These are phyloP conservation scores for Pyrocephalus nanus DNA, from an alignment of 2,797 vertebrate species.

Conservation along the genomic window DNA sequence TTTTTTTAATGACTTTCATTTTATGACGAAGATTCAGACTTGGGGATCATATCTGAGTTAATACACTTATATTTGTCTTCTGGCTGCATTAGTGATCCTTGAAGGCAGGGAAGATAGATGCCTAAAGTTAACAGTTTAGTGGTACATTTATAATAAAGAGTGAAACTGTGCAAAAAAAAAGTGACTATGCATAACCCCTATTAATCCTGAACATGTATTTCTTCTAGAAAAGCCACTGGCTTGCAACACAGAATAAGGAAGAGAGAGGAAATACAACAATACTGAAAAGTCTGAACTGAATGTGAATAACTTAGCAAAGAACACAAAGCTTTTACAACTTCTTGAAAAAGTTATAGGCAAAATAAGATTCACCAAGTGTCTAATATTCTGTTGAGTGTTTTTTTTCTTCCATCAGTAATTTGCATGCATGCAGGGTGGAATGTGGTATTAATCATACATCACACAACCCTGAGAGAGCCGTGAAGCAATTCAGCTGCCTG, in stretches of 20 bases:
- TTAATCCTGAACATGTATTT: background rate
- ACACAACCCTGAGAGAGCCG: background rate
- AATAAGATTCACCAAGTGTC: background rate
- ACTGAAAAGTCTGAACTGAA: background rate
- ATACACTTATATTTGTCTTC: background rate
- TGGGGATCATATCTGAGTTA: background rate
- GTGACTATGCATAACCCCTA: background rate
- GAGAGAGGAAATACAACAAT: background rate
- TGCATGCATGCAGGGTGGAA: background rate
- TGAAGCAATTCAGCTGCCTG: background rate
- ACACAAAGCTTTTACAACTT: background rate
- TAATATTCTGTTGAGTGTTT: background rate
- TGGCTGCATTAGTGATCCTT: background rate
- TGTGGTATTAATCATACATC: background rate
- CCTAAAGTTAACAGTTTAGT: background rate
- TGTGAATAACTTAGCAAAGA: background rate
- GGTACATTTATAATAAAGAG: background rate
- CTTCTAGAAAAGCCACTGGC: background rate
- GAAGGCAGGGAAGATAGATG: background rate
- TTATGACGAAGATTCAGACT: background rate
- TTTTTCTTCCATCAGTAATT: background rate
- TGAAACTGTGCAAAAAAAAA: background rate
- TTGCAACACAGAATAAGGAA: background rate
- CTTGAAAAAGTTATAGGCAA: background rate
- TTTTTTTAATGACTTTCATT: background rate